Conservation (phyloP, 2,797 vertebrate species). For the Propithecus perrieri region DNA sequence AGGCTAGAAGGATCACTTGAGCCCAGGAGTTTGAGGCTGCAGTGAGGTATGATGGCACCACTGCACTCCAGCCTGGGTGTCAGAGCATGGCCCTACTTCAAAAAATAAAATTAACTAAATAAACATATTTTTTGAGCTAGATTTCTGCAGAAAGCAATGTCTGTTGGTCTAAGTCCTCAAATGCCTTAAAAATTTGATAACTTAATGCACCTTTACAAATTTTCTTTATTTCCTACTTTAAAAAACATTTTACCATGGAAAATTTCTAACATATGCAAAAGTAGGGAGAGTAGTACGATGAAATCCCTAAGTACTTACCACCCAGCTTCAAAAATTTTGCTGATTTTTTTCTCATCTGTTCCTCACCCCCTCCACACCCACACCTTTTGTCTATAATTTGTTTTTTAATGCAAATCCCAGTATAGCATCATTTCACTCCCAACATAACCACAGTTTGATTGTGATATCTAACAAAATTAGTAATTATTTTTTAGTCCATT, state of each 20-base stretch:
- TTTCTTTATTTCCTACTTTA: neutral
- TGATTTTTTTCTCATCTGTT: neutral
- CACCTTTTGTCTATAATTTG: neutral
- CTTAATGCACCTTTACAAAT: neutral
- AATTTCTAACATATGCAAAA: neutral
- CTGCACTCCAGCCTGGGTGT: too few relatives aligned
- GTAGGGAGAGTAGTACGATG: neutral
- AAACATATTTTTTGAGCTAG: neutral
- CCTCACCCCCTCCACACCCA: neutral
- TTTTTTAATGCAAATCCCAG: neutral
- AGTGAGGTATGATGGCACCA: too few relatives aligned
- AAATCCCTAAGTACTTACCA: neutral
- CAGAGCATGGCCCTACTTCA: too few relatives aligned
- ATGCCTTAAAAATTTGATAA: neutral
- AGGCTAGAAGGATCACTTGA: too few relatives aligned
- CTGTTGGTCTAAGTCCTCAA: neutral
- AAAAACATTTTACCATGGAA: neutral
- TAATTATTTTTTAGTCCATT: neutral
- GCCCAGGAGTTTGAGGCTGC: too few relatives aligned
- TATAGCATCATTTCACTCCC: neutral
- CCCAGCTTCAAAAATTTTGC: neutral
- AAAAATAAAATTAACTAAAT: too few relatives aligned
- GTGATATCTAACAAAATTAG: neutral
- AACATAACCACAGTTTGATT: neutral
- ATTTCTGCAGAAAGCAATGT: neutral